phyloP scores from a whole-genome alignment of 2,113 vertebrate species.

The Sinocyclocheilus anophthalmus region DNA sequence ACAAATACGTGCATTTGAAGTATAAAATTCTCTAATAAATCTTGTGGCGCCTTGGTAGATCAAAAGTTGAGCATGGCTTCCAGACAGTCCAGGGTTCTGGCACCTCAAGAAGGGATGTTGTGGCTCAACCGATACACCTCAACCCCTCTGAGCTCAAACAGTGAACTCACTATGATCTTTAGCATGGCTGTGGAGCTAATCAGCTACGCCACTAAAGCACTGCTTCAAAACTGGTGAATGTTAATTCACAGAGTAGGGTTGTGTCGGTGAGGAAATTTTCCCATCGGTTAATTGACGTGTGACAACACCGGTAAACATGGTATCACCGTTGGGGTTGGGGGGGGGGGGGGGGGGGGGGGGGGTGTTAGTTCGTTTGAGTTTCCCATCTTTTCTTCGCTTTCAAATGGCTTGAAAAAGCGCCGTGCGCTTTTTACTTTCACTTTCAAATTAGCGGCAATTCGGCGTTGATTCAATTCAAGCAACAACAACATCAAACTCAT shows the following conservation, averaged over 20 bases:
- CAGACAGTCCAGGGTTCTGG: slow-evolving; percentile 56
- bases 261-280: no score
- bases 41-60: slow-evolving; percentile 62
- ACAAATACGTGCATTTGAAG: slow-evolving; percentile 60
- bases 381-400: no score
- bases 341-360: no score
- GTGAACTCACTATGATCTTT: slow-evolving; percentile 55
- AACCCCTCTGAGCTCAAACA: slow-evolving; percentile 36
- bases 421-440: no score
- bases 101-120: slow-evolving; percentile 40
- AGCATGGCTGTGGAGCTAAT: slow-evolving; percentile 13
- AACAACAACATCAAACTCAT: no score
- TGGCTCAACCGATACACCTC: slow-evolving; percentile 35
- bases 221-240: neutral
- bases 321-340: no score
- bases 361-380: no score
- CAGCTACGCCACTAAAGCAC: neutral
- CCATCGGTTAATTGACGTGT: no score
- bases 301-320: no score
- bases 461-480: no score
- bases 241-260: neutral
- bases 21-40: slow-evolving; percentile 59
- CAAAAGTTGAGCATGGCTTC: slow-evolving; percentile 49
- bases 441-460: no score
- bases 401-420: no score